A percentile compares a stretch with the other conserved stretches of the same genome.
Evolutionary conservation across 2,113 vertebrate species (phyloP).

Genomic region (Cololabis saira): DNA sequence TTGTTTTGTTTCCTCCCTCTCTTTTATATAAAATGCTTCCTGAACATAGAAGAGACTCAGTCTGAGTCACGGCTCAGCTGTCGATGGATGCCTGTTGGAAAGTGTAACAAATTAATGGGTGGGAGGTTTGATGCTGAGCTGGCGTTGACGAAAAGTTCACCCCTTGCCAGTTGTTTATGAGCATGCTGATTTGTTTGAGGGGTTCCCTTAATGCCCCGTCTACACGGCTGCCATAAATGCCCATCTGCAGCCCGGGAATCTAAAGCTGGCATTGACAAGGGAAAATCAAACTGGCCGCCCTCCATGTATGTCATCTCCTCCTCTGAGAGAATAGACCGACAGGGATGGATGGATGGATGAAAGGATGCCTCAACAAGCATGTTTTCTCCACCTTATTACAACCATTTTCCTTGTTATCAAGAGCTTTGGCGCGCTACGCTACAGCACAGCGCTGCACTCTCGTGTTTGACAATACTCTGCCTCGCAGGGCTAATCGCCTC

Average conservation of each 20-base stretch:
- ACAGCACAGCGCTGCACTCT: constrained; percentile 42
- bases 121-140: constrained; percentile 28
- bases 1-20: neutral
- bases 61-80: constrained; percentile 35
- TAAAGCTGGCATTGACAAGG: constrained; percentile 48
- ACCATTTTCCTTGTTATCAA: constrained; percentile 63
- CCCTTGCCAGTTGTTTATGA: constrained; percentile 58
- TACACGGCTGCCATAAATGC: constrained; percentile 61
- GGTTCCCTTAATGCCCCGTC: constrained; percentile 56
- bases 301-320: constrained; percentile 71
- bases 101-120: constrained; percentile 51
- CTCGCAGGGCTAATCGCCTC: constrained; percentile 63
- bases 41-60: constrained; percentile 30
- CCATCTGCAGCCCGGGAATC: constrained; percentile 63
- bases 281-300: constrained; percentile 47
- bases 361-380: constrained; percentile 61
- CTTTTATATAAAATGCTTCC: constrained; percentile 34
- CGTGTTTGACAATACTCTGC: constrained; percentile 61
- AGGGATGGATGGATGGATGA: constrained; percentile 52
- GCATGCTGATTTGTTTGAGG: constrained; percentile 65
- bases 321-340: constrained; percentile 52
- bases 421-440: constrained; percentile 62
- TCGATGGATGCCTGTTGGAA: constrained; percentile 23
- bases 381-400: constrained; percentile 71
- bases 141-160: constrained; percentile 48